Percentiles rank a stretch among this genome's conserved stretches.
These are phyloP conservation scores for Oppia nitens DNA, from an alignment of 1,140 invertebrate genomes.

Conservation along the genomic window DNA sequence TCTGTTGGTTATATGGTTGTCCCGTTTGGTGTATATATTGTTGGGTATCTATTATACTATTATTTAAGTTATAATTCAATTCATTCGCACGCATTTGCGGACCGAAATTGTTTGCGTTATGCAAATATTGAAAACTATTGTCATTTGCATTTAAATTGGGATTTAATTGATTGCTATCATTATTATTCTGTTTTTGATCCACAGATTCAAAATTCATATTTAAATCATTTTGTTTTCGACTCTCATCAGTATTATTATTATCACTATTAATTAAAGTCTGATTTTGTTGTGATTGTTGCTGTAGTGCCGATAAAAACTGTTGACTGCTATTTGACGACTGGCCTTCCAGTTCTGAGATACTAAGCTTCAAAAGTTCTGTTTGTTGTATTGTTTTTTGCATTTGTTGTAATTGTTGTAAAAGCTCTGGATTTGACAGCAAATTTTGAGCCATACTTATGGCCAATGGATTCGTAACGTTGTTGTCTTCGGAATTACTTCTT, in stretches of 20 bases:
- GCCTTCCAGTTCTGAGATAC: slow-evolving; percentile 17
- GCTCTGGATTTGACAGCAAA: slow-evolving; percentile 50
- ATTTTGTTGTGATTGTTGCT: not conserved
- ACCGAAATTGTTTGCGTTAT: not conserved
- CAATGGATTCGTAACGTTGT: slow-evolving; percentile 23
- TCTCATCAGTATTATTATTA: not conserved
- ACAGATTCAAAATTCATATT: not conserved
- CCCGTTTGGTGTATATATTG: not conserved
- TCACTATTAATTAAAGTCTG: not conserved
- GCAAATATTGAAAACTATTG: not conserved
- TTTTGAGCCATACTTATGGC: slow-evolving; percentile 30
- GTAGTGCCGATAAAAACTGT: not conserved
- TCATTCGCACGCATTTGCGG: not conserved
- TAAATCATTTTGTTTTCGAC: not conserved
- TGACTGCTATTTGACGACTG: not conserved
- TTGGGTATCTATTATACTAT: not conserved
- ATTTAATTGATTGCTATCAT: not conserved
- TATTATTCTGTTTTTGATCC: not conserved
- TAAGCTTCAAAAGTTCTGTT: slow-evolving; percentile 28
- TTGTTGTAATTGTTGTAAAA: slow-evolving; percentile 45
- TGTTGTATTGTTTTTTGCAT: slow-evolving; percentile 37
- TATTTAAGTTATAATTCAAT: not conserved
- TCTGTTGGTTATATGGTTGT: not conserved
- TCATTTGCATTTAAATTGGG: not conserved
- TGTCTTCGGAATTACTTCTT: slow-evolving; percentile 7